Evolutionary conservation across 2,888 invertebrate species (phyloP), one percentile per base, ranked within the genome.

Genomic region (Mesochorus sp.): DNA sequence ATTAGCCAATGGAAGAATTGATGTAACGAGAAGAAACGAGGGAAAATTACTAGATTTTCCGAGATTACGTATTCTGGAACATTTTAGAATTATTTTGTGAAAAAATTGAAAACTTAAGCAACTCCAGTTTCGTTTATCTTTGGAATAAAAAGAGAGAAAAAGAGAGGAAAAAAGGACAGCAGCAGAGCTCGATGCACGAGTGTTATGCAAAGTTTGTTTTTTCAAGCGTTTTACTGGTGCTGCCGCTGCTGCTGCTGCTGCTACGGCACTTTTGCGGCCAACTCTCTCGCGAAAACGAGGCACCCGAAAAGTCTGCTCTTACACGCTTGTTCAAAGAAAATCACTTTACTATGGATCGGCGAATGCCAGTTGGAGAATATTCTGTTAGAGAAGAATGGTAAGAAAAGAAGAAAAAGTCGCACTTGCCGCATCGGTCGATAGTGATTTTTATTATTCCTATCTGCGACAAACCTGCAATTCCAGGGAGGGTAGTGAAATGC

Each of bases 381-480:
- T 10, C n/a, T 2, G 34, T 12, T 8, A 31, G 4, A 8, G n/a
- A 24, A n/a, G 51, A 0, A 37, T 14, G 1, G 21, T 62, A 28
- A 8, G 53, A 19, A 24, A 67, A 55, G 53, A 67, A 67, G 39
- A 24, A 28, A 42, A 21, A n/a, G n/a, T n/a, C n/a, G n/a, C n/a
- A n/a, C n/a, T n/a, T n/a, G n/a, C n/a, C n/a, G n/a, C 34, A 64
- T 59, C 21, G 51, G 44, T 53, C 49, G 12, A 19, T 8, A 6
- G 26, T 59, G 37, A 62, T 73, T 80, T 82, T 79, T 80, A 67
- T n/a, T n/a, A n/a, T n/a, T n/a, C 75, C 71, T 47, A 42, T 24
- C 17, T 21, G 51, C 17, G 28, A 59, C 47, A 55, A 28, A 21
- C 17, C 28, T 44, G 73, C 79, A 67, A 68, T 64, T 70, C 64